phyloP scores from a whole-genome alignment of 1,140 invertebrate genomes.

The Drosophila navojoa region DNA sequence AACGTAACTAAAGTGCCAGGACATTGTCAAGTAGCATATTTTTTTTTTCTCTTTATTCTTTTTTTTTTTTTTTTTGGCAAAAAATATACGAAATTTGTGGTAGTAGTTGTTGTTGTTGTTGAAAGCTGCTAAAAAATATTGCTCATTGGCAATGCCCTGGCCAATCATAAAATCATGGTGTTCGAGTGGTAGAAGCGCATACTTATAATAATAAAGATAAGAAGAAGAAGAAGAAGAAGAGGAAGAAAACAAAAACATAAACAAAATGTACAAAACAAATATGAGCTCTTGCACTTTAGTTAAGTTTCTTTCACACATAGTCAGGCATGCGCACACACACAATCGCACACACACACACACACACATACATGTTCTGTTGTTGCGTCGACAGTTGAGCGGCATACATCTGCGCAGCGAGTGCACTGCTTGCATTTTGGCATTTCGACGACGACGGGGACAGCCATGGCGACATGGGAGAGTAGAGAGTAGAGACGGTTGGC shows the following conservation, averaged over 20 bases:
- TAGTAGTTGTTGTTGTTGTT: neutral
- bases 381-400: slow-evolving; percentile 94
- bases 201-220: slow-evolving; percentile 57
- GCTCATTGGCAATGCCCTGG: slow-evolving; percentile 84
- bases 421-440: slow-evolving; percentile 87
- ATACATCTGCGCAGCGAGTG: slow-evolving; percentile 97
- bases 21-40: slow-evolving; percentile 87
- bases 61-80: slow-evolving; percentile 17
- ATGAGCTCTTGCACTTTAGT: slow-evolving; percentile 75
- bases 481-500: slow-evolving; percentile 17
- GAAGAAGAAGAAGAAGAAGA: neutral
- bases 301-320: slow-evolving; percentile 60
- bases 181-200: slow-evolving; percentile 57
- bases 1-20: slow-evolving; percentile 85
- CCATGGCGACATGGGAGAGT: slow-evolving; percentile 43
- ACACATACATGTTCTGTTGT: slow-evolving; percentile 92
- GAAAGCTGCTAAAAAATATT: slow-evolving; percentile 45
- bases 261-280: slow-evolving; percentile 64
- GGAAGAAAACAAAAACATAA: slow-evolving; percentile 20
- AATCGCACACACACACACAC: slow-evolving; percentile 38
- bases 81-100: slow-evolving; percentile 22
- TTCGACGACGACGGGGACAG: slow-evolving; percentile 13
- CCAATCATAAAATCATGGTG: slow-evolving; percentile 55
- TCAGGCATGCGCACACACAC: slow-evolving; percentile 36
- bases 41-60: slow-evolving; percentile 67